Evolutionary conservation across 1,140 invertebrate genomes (phyloP), one percentile per base, ranked within the genome.

Genomic region (Ericerus pela): DNA sequence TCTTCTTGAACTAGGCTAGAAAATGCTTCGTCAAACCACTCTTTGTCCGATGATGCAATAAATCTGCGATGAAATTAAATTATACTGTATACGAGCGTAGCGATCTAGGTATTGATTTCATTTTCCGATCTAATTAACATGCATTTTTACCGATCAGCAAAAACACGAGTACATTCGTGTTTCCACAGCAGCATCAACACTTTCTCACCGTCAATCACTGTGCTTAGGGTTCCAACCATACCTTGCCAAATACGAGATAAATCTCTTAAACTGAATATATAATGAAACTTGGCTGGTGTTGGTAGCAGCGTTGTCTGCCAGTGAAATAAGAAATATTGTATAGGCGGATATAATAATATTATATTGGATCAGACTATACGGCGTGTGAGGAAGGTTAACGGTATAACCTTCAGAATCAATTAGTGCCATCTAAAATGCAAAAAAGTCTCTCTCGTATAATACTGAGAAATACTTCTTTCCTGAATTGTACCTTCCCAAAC

Each of bases 251-350:
- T 91, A 63, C 90, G 77, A 18, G 89, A 93, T 43, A 97, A 71
- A 74, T 97, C 93, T 66, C 93, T 75, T 60, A 97, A 74, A 69
- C 86, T 96, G 69, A 97, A 97, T 2, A 96, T 86, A 62, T 97
- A 96, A 69, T 96, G 92, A 69, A 96, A 97, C 71, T 96, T 96
- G 0, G 92, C 91, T 24, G 92, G 92, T 27, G 92, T 96, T 10
- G 92, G 92, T 56, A 96, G 71, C 61, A 96, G 75, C 60, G 85
- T 85, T 1, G 72, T 66, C 72, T 73, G 54, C 24, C 60, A 61
- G 31, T 27, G 53, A 59, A 53, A 56, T 30, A 56, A 41, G 31
- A 20, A 29, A n/a, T n/a, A n/a, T n/a, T n/a, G n/a, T n/a, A n/a
- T n/a, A n/a, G n/a, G n/a, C n/a, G n/a, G n/a, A n/a, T n/a, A n/a